Evolutionary conservation across 2,113 vertebrate genomes (phyloP).

Genomic region (Paradisaea rubra): DNA sequence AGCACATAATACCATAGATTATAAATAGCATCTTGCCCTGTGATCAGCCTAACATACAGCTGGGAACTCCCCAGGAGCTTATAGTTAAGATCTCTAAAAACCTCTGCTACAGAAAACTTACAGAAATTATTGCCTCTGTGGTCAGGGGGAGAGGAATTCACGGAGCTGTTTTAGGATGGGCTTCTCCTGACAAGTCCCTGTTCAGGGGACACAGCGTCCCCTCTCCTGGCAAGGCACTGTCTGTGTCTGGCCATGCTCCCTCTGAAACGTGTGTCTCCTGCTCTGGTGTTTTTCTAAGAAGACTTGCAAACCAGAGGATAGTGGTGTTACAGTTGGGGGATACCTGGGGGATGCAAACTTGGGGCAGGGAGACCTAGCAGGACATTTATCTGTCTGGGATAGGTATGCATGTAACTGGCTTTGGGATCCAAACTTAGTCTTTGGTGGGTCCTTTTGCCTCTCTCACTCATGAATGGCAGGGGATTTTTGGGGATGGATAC

Average conservation of each 20-base stretch:
- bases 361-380: rapidly evolving
- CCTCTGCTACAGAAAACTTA: neutral
- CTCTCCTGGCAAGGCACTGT: neutral
- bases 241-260: neutral
- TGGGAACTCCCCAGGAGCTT: neutral
- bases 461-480: neutral
- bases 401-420: neutral
- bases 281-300: neutral
- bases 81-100: neutral
- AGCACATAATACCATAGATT: neutral
- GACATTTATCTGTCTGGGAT: neutral
- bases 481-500: rapidly evolving
- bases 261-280: neutral
- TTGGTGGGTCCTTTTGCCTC: neutral
- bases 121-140: neutral
- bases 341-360: neutral
- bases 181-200: neutral
- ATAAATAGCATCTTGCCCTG: neutral
- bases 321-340: neutral
- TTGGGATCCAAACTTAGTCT: neutral
- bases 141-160: neutral
- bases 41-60: neutral
- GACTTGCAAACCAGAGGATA: neutral
- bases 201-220: rapidly evolving
- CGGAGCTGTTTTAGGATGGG: neutral